Evolutionary conservation across 2,888 invertebrate species (phyloP).

Genomic region (Phania funesta): DNA sequence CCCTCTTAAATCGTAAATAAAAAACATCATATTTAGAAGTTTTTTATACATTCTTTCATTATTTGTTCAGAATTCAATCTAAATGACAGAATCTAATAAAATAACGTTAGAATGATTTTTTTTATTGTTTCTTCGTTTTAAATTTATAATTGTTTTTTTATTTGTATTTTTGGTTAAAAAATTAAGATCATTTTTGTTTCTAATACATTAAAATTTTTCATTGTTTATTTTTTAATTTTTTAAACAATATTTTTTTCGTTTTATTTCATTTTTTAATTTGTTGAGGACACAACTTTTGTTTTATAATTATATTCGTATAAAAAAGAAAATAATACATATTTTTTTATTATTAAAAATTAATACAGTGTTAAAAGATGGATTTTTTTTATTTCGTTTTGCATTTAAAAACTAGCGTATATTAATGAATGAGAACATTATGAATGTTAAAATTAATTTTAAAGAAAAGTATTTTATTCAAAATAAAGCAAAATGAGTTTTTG

Average conservation of each 20-base stretch:
- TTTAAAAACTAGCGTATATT: constrained; percentile 4
- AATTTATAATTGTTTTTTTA: constrained; percentile 40
- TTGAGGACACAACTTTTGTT: constrained; percentile 40
- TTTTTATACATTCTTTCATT: constrained; percentile 50
- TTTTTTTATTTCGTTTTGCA: constrained; percentile 21
- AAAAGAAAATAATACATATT: constrained; percentile 50
- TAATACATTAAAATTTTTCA: constrained; percentile 33
- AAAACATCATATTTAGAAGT: constrained; percentile 2
- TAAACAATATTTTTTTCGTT: constrained; percentile 37
- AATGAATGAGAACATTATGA: constrained; percentile 64
- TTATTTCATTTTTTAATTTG: constrained; percentile 49
- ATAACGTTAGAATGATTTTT: constrained; percentile 50
- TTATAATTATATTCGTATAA: constrained; percentile 48
- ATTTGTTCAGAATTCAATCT: constrained; percentile 23
- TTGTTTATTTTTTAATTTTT: constrained; percentile 43
- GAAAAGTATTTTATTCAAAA: constrained; percentile 5
- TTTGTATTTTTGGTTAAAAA: constrained; percentile 62
- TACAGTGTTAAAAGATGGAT: neutral
- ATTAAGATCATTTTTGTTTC: constrained; percentile 59
- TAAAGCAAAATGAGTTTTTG: constrained; percentile 40
- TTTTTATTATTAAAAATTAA: constrained; percentile 34
- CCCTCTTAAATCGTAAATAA: neutral
- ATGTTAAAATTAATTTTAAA: neutral
- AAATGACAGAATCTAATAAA: constrained; percentile 14
- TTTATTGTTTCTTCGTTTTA: constrained; percentile 30